Conservation (phyloP, 2,113 vertebrate genomes). For the Collichthys lucidus region DNA sequence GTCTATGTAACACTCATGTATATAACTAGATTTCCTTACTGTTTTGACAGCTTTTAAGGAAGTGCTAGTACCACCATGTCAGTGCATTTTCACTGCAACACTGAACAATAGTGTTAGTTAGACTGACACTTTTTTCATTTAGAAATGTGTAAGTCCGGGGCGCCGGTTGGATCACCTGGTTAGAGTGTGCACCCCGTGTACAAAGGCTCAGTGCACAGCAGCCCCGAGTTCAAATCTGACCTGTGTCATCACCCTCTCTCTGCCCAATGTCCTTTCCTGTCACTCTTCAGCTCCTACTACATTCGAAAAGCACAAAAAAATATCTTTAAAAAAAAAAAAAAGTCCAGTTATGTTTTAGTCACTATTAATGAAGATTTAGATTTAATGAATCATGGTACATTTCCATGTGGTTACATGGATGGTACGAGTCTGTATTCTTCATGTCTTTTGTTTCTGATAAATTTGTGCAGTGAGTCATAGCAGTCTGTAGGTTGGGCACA, state of each 20-base stretch:
- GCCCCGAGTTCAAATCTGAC: too few relatives aligned
- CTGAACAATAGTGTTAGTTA: not conserved
- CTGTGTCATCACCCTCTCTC: too few relatives aligned
- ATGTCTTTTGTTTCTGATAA: conserved; percentile 16
- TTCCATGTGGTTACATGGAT: not conserved
- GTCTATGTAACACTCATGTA: not conserved
- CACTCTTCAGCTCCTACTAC: too few relatives aligned
- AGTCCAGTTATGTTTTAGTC: too few relatives aligned
- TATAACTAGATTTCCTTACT: not conserved
- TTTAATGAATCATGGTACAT: not conserved
- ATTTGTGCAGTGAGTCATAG: conserved; percentile 25
- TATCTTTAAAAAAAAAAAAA: too few relatives aligned
- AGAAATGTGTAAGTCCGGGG: not conserved
- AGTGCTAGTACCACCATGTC: not conserved
- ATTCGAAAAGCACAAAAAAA: too few relatives aligned
- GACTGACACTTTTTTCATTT: not conserved
- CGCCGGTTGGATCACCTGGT: too few relatives aligned
- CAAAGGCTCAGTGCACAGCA: too few relatives aligned
- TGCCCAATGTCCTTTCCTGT: too few relatives aligned
- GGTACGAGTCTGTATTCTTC: not conserved
- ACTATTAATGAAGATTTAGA: not conserved
- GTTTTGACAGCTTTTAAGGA: not conserved
- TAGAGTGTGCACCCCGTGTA: too few relatives aligned
- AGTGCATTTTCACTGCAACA: not conserved
- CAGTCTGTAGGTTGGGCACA: not conserved